Evolutionary conservation across 1,140 invertebrate species (phyloP).

Genomic region (Drosophila kikkawai): DNA sequence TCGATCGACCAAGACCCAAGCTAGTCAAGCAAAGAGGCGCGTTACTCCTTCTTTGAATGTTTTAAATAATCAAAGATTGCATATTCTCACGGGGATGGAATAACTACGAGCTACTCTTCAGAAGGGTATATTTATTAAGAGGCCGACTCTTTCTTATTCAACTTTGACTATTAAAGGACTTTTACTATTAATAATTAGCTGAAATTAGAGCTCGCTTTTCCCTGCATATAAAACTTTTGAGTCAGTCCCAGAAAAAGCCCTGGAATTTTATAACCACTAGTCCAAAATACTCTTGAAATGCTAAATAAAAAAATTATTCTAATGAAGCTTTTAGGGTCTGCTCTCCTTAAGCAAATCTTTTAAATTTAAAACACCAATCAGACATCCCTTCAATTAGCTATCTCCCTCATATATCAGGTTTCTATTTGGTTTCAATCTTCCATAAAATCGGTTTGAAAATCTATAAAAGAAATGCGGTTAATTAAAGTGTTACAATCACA

Average conservation of each 20-base stretch:
- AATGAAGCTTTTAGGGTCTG: too few species aligned
- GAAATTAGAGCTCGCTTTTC: too few species aligned
- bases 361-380: neutral
- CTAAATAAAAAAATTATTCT: neutral
- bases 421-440: neutral
- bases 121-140: neutral
- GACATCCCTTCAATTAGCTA: neutral
- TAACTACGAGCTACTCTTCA: neutral
- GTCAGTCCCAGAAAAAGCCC: neutral
- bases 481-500: conserved; percentile 10
- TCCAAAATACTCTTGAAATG: neutral
- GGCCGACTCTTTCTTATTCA: neutral
- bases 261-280: too few species aligned
- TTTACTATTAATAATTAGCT: neutral
- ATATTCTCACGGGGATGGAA: neutral
- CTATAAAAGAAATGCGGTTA: conserved; percentile 1
- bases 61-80: neutral
- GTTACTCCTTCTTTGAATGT: conserved; percentile 14
- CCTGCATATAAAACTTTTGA: neutral
- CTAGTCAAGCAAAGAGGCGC: neutral
- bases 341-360: too few species aligned
- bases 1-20: conserved; percentile 25
- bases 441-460: neutral
- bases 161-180: neutral
- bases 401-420: neutral